Percentiles rank a stretch among this genome's conserved stretches.
Conservation (phyloP, 2,113 vertebrate species). For the Channa maculata region DNA sequence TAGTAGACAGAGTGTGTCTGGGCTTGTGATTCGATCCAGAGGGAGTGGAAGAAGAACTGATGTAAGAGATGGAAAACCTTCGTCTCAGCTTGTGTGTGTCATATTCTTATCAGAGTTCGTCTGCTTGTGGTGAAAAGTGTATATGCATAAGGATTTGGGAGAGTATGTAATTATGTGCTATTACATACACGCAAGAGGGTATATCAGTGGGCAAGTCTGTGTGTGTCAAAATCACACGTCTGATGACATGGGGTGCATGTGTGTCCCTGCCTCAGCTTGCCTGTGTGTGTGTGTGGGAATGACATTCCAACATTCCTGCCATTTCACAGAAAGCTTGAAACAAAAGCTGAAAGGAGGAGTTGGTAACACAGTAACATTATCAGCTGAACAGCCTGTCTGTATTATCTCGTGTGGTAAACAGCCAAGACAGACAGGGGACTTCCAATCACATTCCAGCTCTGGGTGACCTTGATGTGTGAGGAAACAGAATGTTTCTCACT, state of each 20-base stretch:
- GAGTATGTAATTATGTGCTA: slow-evolving; percentile 69
- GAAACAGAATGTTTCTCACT: slow-evolving; percentile 55
- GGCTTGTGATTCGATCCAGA: slow-evolving; percentile 62
- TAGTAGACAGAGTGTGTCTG: slow-evolving; percentile 56
- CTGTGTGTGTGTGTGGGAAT: slow-evolving; percentile 38
- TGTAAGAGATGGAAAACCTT: slow-evolving; percentile 79
- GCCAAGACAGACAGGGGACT: slow-evolving; percentile 59
- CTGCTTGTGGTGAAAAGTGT: slow-evolving; percentile 48
- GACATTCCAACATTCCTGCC: slow-evolving; percentile 72
- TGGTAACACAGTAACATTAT: slow-evolving; percentile 74
- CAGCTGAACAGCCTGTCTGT: slow-evolving; percentile 57
- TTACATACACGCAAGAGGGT: slow-evolving; percentile 59
- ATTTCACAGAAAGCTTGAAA: slow-evolving; percentile 68
- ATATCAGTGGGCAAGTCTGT: slow-evolving; percentile 39
- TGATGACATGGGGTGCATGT: slow-evolving; percentile 37
- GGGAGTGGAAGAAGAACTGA: slow-evolving; percentile 72
- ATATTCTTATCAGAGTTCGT: slow-evolving; percentile 63
- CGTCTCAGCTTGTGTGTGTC: slow-evolving; percentile 56
- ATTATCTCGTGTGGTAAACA: slow-evolving; percentile 63
- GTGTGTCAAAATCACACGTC: slow-evolving; percentile 58
- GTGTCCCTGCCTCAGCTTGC: slow-evolving; percentile 46
- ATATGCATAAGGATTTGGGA: slow-evolving; percentile 62
- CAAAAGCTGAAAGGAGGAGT: slow-evolving; percentile 67
- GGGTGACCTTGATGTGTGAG: slow-evolving; percentile 65
- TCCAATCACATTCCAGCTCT: slow-evolving; percentile 67